Conservation (phyloP, 2,888 invertebrate genomes). For the Agrypnus murinus region DNA sequence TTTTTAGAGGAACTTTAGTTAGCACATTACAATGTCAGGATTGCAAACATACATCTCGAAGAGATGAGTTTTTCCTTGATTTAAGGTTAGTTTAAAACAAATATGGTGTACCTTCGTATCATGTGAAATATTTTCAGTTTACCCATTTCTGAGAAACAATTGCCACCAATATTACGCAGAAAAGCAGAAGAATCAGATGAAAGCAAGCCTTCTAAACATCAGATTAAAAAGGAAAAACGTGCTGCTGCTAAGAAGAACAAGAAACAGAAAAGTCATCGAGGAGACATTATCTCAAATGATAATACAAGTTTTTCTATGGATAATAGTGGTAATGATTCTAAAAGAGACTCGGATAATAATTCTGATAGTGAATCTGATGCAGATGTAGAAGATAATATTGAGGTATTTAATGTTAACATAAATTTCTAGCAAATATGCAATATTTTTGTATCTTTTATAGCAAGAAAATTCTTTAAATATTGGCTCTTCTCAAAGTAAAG, state of each 20-base stretch:
- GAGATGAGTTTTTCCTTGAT: slow-evolving; percentile 95
- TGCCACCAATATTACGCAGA: slow-evolving; percentile 77
- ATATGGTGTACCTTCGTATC: not conserved
- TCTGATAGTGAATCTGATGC: slow-evolving; percentile 85
- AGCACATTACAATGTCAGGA: slow-evolving; percentile 93
- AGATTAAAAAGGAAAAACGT: slow-evolving; percentile 78
- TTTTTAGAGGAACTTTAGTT: slow-evolving; percentile 94
- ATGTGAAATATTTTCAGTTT: slow-evolving; percentile 76
- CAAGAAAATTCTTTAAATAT: slow-evolving; percentile 49
- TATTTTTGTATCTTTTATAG: not conserved
- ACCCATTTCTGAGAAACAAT: slow-evolving; percentile 87
- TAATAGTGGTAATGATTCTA: slow-evolving; percentile 25
- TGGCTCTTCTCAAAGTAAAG: slow-evolving; percentile 35
- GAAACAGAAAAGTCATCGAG: slow-evolving; percentile 67
- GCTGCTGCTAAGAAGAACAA: slow-evolving; percentile 75
- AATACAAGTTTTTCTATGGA: slow-evolving; percentile 20
- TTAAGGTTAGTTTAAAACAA: slow-evolving; percentile 70
- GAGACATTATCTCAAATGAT: slow-evolving; percentile 57
- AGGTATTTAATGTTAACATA: slow-evolving; percentile 69
- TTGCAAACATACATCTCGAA: slow-evolving; percentile 89
- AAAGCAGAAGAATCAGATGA: slow-evolving; percentile 71
- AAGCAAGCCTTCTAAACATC: slow-evolving; percentile 78
- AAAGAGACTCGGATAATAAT: slow-evolving; percentile 72
- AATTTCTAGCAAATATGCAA: not conserved
- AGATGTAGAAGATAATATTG: slow-evolving; percentile 86